phyloP scores from a whole-genome alignment of 2,113 vertebrate genomes.

The Laticauda colubrina region DNA sequence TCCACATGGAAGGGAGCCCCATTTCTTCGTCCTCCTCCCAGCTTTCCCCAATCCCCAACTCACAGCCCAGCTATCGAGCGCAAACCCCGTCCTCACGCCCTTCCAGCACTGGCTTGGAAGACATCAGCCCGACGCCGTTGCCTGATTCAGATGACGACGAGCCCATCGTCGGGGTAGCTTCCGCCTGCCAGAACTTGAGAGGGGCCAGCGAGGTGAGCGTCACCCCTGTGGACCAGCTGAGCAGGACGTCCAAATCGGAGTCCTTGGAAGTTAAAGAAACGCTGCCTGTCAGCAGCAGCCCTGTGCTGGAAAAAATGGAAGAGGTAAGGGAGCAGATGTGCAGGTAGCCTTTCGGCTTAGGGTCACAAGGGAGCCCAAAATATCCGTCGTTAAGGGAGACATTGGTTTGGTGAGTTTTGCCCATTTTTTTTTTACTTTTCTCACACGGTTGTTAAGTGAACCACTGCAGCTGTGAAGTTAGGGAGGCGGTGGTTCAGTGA shows the following conservation, averaged over 20 bases:
- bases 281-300: conserved; percentile 74
- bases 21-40: conserved; percentile 97
- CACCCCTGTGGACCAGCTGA: conserved; percentile 66
- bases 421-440: background rate
- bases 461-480: background rate
- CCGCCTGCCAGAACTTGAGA: conserved; percentile 69
- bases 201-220: conserved; percentile 65
- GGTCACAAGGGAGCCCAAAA: background rate
- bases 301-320: conserved; percentile 86
- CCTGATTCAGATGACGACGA: conserved; percentile 92
- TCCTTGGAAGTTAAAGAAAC: conserved; percentile 76
- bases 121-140: conserved; percentile 93
- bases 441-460: background rate
- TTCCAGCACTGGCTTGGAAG: conserved; percentile 91
- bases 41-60: conserved; percentile 85
- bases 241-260: conserved; percentile 69
- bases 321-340: conserved; percentile 73
- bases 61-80: conserved; percentile 71
- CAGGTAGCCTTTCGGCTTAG: background rate
- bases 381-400: background rate
- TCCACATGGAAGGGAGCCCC: conserved; percentile 94
- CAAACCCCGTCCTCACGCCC: conserved; percentile 79
- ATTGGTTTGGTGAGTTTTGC: background rate
- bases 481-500: background rate
- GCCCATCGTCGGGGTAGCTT: conserved; percentile 69